These are phyloP conservation scores for Ophion costatus DNA, from an alignment of 2,888 invertebrate species.

Conservation along the genomic window DNA sequence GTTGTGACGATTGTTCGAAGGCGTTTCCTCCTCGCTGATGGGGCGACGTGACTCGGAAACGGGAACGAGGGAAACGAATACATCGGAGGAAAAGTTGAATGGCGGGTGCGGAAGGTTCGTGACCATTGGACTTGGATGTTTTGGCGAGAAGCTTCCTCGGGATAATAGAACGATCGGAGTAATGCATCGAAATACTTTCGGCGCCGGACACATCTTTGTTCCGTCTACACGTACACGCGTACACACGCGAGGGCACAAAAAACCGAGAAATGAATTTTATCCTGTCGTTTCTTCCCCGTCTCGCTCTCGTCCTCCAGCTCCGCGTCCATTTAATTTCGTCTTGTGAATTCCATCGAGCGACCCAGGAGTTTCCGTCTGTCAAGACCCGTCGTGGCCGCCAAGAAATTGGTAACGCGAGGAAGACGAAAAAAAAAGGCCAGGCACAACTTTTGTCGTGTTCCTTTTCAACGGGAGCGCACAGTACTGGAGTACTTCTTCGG, in stretches of 20 bases:
- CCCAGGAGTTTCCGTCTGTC: background rate
- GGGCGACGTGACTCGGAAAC: slow-evolving; percentile 13
- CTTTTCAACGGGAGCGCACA: slow-evolving; percentile 9
- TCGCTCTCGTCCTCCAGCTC: slow-evolving; percentile 17
- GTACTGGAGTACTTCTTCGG: slow-evolving; percentile 43
- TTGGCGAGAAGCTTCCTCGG: slow-evolving; percentile 39
- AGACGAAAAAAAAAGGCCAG: slow-evolving; percentile 19
- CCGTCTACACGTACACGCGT: background rate
- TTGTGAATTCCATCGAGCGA: slow-evolving; percentile 30
- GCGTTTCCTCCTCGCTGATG: slow-evolving; percentile 22
- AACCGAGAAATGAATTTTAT: slow-evolving; percentile 59
- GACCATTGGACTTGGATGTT: slow-evolving; percentile 44
- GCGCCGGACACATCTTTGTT: slow-evolving; percentile 14
- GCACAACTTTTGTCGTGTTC: slow-evolving; percentile 40
- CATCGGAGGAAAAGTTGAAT: background rate
- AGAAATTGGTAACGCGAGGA: slow-evolving; percentile 65
- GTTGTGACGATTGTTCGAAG: slow-evolving; percentile 27
- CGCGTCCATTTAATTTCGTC: slow-evolving; percentile 49
- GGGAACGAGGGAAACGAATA: slow-evolving; percentile 15
- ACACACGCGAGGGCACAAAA: background rate
- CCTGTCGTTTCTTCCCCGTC: slow-evolving; percentile 13
- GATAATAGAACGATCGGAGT: slow-evolving; percentile 55
- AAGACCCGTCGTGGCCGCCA: slow-evolving; percentile 21
- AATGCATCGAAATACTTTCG: slow-evolving; percentile 46
- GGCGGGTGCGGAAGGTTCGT: slow-evolving; percentile 9